These are phyloP conservation scores for Ibidorhyncha struthersii DNA, from an alignment of 2,113 vertebrate genomes.

Conservation along the genomic window DNA sequence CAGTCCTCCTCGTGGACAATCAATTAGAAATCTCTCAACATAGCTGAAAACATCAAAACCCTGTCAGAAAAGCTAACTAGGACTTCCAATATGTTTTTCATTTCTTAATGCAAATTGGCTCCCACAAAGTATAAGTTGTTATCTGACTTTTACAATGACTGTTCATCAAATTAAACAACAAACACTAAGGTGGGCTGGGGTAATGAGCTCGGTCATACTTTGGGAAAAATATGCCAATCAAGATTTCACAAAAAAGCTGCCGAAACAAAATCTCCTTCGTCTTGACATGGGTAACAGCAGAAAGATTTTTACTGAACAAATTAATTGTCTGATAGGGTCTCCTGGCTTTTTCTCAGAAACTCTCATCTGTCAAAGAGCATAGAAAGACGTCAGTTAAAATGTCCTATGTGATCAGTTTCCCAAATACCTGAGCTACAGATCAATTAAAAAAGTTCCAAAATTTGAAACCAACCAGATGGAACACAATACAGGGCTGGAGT, in stretches of 20 bases:
- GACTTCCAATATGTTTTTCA: not conserved
- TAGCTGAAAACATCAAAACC: not conserved
- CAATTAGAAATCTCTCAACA: not conserved
- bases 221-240: not conserved
- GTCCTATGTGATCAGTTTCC: not conserved
- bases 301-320: not conserved
- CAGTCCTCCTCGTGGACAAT: not conserved
- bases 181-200: not conserved
- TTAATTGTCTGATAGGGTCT: not conserved
- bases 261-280: not conserved
- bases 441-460: not conserved
- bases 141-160: not conserved
- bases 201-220: not conserved
- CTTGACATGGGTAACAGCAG: not conserved
- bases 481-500: not conserved
- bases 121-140: not conserved
- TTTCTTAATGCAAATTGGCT: not conserved
- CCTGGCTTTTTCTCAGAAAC: not conserved
- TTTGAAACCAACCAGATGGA: not conserved
- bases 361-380: not conserved
- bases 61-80: not conserved
- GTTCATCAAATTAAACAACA: not conserved
- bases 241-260: not conserved
- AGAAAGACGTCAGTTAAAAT: not conserved
- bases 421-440: not conserved